These are phyloP conservation scores for Styela plicata DNA, from an alignment of 23 tunicate species.

Conservation along the genomic window DNA sequence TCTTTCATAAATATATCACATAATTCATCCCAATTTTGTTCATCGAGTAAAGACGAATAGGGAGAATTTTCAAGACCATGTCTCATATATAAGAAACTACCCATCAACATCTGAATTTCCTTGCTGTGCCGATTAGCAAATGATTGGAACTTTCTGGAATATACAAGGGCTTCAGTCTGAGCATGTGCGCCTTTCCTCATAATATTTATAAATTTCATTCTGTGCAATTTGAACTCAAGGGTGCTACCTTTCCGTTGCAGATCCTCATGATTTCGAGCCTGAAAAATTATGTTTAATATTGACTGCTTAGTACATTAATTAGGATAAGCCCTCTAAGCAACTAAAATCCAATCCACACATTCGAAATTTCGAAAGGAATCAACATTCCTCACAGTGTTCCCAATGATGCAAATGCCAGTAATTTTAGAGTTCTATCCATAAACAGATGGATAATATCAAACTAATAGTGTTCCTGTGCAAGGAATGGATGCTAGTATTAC, in stretches of 20 bases:
- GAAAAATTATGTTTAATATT: too few species aligned
- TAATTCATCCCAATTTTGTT: conserved; percentile 72
- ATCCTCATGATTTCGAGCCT: conserved; percentile 30
- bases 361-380: too few species aligned
- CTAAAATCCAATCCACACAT: too few species aligned
- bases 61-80: conserved; percentile 78
- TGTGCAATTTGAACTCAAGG: conserved; percentile 69
- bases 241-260: conserved; percentile 41
- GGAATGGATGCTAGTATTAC: too few species aligned
- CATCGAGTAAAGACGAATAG: conserved; percentile 55
- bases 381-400: too few species aligned
- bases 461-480: too few species aligned
- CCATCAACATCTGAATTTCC: conserved; percentile 85
- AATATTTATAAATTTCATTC: conserved; percentile 66
- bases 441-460: too few species aligned
- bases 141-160: conserved; percentile 58
- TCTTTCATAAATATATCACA: conserved; percentile 49
- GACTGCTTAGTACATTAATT: too few species aligned
- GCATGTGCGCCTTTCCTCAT: conserved; percentile 47
- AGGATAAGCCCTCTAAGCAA: too few species aligned
- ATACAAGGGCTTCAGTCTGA: conserved; percentile 58
- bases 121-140: conserved; percentile 59
- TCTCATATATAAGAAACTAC: conserved; percentile 61
- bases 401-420: too few species aligned
- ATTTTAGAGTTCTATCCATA: too few species aligned